Conservation (phyloP, 1,140 invertebrate genomes). For the Periplaneta americana region DNA sequence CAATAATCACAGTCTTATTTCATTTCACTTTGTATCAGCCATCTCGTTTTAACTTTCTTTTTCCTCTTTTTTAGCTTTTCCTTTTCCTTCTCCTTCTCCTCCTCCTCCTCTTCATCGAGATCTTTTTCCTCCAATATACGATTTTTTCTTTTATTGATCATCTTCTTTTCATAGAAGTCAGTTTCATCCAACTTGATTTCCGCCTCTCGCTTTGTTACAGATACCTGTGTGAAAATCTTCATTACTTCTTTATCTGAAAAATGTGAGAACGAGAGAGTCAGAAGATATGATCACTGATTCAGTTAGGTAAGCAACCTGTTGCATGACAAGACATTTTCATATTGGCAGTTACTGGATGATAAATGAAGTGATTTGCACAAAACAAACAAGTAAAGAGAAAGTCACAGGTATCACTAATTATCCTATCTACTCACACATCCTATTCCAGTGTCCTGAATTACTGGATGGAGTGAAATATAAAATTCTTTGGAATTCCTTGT, state of each 20-base stretch:
- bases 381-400: neutral
- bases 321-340: neutral
- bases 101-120: conserved; percentile 60
- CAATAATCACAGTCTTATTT: neutral
- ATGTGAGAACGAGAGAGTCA: neutral
- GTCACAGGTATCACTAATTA: too few relatives aligned
- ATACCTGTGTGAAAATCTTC: conserved; percentile 85
- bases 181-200: conserved; percentile 87
- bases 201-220: conserved; percentile 83
- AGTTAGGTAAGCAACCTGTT: too few relatives aligned
- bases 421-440: too few relatives aligned
- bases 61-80: neutral
- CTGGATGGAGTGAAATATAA: too few relatives aligned
- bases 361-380: neutral
- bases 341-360: neutral
- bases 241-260: conserved; percentile 72
- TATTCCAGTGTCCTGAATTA: too few relatives aligned
- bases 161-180: conserved; percentile 84
- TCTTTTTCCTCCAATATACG: conserved; percentile 79
- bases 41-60: neutral
- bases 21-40: neutral
- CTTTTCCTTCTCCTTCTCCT: neutral
- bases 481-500: too few relatives aligned
- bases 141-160: conserved; percentile 83
- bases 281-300: neutral